These are phyloP conservation scores for Colletes latitarsis DNA, from an alignment of 1,140 invertebrate genomes.

Conservation along the genomic window DNA sequence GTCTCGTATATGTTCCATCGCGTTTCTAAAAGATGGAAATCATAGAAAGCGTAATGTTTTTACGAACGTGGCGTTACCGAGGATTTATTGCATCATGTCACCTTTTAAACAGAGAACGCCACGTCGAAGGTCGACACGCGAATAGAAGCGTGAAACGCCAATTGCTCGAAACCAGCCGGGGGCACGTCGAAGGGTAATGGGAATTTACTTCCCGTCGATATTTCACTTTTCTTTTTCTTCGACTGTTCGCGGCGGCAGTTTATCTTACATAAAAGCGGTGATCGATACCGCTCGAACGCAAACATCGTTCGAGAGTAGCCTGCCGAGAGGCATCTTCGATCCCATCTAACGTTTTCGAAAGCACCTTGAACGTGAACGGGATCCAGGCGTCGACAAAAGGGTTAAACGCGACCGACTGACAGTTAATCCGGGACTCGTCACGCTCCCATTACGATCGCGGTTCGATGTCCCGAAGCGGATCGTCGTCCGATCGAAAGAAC, in stretches of 20 bases:
- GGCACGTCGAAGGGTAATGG: constrained; percentile 28
- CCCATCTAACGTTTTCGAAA: background rate
- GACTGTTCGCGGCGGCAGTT: background rate
- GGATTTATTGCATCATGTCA: constrained; percentile 4
- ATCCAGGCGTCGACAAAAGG: background rate
- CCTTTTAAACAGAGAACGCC: constrained; percentile 18
- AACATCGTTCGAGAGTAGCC: background rate
- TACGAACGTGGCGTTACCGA: background rate
- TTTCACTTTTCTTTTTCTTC: constrained; percentile 10
- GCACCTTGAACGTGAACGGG: background rate
- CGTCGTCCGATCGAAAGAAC: constrained; percentile 31
- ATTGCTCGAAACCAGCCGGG: constrained; percentile 14
- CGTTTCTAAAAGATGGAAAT: too few species aligned
- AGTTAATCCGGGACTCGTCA: constrained; percentile 37
- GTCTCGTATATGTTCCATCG: too few species aligned
- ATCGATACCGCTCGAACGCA: constrained; percentile 14
- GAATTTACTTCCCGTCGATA: constrained; percentile 45
- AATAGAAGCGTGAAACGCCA: constrained; percentile 9
- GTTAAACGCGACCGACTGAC: constrained; percentile 25
- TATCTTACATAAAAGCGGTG: constrained; percentile 19
- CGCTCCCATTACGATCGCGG: constrained; percentile 25
- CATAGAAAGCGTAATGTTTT: too few species aligned
- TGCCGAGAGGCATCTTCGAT: background rate
- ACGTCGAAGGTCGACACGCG: constrained; percentile 6
- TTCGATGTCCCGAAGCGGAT: constrained; percentile 45